Percentiles rank a stretch among this genome's conserved stretches.
Conservation (phyloP, 2,888 invertebrate genomes). For the Parapristionchus giblindavisi region DNA sequence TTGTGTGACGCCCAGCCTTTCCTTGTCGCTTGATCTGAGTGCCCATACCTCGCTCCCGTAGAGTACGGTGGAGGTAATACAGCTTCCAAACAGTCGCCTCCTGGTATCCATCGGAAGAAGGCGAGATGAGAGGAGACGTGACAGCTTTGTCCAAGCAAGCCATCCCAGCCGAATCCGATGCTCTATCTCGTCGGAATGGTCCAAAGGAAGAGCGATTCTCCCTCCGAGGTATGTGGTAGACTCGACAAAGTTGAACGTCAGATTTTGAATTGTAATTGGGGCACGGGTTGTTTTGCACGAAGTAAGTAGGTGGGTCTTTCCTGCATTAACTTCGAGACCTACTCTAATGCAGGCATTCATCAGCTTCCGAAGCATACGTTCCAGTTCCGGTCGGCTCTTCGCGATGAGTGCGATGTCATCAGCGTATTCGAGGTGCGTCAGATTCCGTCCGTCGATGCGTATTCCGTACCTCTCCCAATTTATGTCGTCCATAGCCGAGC, state of each 20-base stretch:
- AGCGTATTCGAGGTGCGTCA: no score
- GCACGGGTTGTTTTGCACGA: neutral
- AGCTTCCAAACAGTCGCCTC: neutral
- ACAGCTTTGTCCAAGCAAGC: neutral
- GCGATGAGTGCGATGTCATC: no score
- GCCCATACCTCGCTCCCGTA: conserved; percentile 12
- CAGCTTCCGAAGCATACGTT: no score
- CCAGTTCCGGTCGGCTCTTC: no score
- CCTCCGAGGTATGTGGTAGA: conserved; percentile 7
- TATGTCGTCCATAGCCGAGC: no score
- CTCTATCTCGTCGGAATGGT: neutral
- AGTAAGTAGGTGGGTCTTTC: neutral
- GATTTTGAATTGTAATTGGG: neutral
- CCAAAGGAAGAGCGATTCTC: neutral
- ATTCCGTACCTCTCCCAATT: no score
- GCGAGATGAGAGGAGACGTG: conserved; percentile 4
- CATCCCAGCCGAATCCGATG: conserved; percentile 4
- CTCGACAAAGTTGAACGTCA: neutral
- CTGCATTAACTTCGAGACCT: neutral
- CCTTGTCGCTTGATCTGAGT: conserved; percentile 5
- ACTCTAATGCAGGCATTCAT: no score
- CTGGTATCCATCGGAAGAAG: neutral
- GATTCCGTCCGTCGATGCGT: no score
- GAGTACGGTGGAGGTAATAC: neutral
- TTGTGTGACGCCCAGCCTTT: neutral